Evolutionary conservation across 2,888 invertebrate genomes (phyloP), one percentile per base, ranked within the genome.

Genomic region (Corbicula japonica): DNA sequence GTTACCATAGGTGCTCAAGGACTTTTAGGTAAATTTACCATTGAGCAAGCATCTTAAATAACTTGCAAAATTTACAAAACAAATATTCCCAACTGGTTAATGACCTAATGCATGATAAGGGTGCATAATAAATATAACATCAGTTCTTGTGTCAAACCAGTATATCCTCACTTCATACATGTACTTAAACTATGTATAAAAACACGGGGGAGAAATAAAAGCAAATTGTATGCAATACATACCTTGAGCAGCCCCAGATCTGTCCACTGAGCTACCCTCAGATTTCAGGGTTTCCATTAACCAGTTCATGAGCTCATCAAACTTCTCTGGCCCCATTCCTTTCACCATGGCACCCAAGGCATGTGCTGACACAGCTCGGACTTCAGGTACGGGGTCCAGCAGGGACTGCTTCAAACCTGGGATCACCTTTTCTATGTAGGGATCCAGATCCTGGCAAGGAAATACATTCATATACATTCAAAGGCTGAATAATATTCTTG

Each of bases 301-400:
- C 99, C 99, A 99, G 23, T 99, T 99, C 87, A 99, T 95, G 72
- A 99, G 95, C 94, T 99, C 98, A 93, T 98, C 98, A 94, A 98
- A 98, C 91, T 97, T 97, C 69, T 96, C 96, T 94, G 99, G 98
- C 34, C 98, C 98, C 97, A 99, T 98, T 86, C 98, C 98, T 86
- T 97, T 96, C 56, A 99, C 98, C 98, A 99, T 99, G 26, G 99
- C 98, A 73, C 99, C 99, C 46, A 99, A 95, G 0, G 99, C 99
- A 80, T 98, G 95, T 0, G 99, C 98, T 0, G 99, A 98, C 12
- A 99, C 99, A 46, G 97, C 97, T 28, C 99, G 96, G 44, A 98
- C 98, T 95, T 99, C 99, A 0, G 99, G 99, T 61, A 99, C 99
- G 0, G 99, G 99, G 94, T 99, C 99, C 62, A 99, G 94, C 83